Conservation (phyloP, 2,888 invertebrate genomes). For the Alsophila aescularia region DNA sequence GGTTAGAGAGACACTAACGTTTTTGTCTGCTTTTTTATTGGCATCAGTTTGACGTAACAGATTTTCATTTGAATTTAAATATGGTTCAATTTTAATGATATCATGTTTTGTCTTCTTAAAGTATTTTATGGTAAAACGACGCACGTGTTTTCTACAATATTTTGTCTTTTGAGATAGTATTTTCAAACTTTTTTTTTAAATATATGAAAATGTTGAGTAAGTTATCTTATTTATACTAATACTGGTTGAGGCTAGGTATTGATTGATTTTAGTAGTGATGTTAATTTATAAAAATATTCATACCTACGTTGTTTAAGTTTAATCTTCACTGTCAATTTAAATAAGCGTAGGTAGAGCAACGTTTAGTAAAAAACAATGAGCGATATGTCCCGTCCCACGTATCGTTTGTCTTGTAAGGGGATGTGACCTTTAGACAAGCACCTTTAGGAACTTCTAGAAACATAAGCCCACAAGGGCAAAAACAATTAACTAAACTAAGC, state of each 20-base stretch:
- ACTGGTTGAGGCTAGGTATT: not conserved
- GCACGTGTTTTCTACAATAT: too few relatives aligned
- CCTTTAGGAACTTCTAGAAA: not conserved
- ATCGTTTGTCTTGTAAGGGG: not conserved
- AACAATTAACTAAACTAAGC: too few relatives aligned
- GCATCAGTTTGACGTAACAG: slow-evolving; percentile 6
- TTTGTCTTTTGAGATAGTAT: too few relatives aligned
- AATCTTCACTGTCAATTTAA: not conserved
- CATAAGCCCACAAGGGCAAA: too few relatives aligned
- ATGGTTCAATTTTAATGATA: too few relatives aligned
- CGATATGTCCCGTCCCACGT: slow-evolving; percentile 14
- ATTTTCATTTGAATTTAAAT: slow-evolving; percentile 1
- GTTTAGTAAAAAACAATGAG: slow-evolving; percentile 2
- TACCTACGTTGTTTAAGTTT: too few relatives aligned
- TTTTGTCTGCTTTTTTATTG: slow-evolving; percentile 7
- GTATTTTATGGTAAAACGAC: too few relatives aligned
- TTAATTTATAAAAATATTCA: too few relatives aligned
- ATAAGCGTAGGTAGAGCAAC: slow-evolving; percentile 13
- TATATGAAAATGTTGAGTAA: too few relatives aligned
- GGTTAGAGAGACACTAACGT: not conserved
- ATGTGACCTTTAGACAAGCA: not conserved
- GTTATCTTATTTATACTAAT: not conserved
- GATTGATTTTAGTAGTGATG: not conserved
- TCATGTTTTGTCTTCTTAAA: not conserved
- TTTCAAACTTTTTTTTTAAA: too few relatives aligned